These are phyloP conservation scores for Coturnix japonica DNA, from an alignment of 2,113 vertebrate species.

Conservation along the genomic window DNA sequence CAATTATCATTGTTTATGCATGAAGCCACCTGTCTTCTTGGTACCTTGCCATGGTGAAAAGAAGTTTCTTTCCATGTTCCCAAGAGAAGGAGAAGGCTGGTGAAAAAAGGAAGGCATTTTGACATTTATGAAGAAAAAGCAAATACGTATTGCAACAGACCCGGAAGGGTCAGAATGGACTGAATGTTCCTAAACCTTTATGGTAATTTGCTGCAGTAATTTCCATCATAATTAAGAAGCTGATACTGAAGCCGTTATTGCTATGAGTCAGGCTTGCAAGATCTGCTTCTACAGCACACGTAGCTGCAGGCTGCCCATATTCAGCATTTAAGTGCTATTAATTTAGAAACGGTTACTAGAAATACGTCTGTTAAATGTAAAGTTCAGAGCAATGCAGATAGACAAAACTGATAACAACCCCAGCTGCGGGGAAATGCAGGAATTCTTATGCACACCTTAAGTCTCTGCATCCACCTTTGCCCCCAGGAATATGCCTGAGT, in stretches of 20 bases:
- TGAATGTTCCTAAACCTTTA: slow-evolving; percentile 72
- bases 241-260: slow-evolving; percentile 30
- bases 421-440: slow-evolving; percentile 24
- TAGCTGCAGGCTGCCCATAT: slow-evolving; percentile 46
- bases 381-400: slow-evolving; percentile 34
- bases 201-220: slow-evolving; percentile 66
- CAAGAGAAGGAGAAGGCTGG: slow-evolving; percentile 23
- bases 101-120: slow-evolving; percentile 13
- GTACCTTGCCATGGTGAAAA: slow-evolving; percentile 56
- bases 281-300: slow-evolving; percentile 23
- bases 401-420: slow-evolving; percentile 39
- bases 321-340: slow-evolving; percentile 49
- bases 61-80: slow-evolving; percentile 6
- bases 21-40: slow-evolving; percentile 69
- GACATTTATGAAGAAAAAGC: slow-evolving; percentile 57
- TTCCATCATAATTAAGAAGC: slow-evolving; percentile 64
- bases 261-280: slow-evolving; percentile 55
- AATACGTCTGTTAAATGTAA: slow-evolving; percentile 31
- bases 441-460: slow-evolving; percentile 17
- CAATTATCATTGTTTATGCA: slow-evolving; percentile 45
- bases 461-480: slow-evolving; percentile 35
- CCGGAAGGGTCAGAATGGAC: slow-evolving; percentile 59
- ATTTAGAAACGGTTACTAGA: slow-evolving; percentile 42
- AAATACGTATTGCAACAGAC: slow-evolving; percentile 60
- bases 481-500: background rate